Base-by-base conservation (phyloP, 2,797 vertebrate genomes). In the Tinamus major region DNA sequence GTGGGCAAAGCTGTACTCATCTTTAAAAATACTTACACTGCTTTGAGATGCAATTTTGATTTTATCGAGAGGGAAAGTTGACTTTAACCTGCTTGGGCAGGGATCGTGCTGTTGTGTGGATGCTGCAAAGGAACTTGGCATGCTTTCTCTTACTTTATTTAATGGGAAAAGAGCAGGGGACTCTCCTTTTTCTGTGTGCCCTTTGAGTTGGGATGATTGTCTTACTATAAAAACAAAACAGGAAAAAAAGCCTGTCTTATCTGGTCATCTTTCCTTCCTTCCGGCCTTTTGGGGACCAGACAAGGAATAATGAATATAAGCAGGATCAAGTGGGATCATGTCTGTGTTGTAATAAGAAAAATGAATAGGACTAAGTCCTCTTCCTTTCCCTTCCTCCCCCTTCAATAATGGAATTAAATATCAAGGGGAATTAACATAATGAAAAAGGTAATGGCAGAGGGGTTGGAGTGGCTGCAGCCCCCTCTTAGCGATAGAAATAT, bases 201-300 rank as follows among this genome's bases (percentile, higher is more conserved):
- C 58, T 93, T 44, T 80, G 75, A 48, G 51, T 35, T 17, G 35
- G 18, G 19, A 44, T 56, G 0, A 0, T 61, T 41, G 17, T 61
- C 27, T 35, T 26, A 42, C 39, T 44, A 6, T 15, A 10, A 48
- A 69, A 70, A 51, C 9, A 53, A 64, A 42, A 13, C 48, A 53
- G 48, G 11, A 49, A 9, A 59, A 39, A 10, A 9, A 59, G n/a
- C 7, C 13, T 65, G 71, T 16, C n/a, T 19, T 80, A 37, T 35
- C 37, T 63, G 9, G 9, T 78, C 3, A n/a, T 46, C 37, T 84
- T 65, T 89, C 68, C n/a, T 76, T 78, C 27, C 31, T 95, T 67
- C 46, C 37, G 23, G 39, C 26, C 10, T 65, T 90, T 72, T 70
- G 44, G 61, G 39, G 33, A 58, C 21, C 48, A 53, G 24, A 33